Evolutionary conservation across 2,113 vertebrate genomes (phyloP).

Genomic region (Corvus hawaiiensis): DNA sequence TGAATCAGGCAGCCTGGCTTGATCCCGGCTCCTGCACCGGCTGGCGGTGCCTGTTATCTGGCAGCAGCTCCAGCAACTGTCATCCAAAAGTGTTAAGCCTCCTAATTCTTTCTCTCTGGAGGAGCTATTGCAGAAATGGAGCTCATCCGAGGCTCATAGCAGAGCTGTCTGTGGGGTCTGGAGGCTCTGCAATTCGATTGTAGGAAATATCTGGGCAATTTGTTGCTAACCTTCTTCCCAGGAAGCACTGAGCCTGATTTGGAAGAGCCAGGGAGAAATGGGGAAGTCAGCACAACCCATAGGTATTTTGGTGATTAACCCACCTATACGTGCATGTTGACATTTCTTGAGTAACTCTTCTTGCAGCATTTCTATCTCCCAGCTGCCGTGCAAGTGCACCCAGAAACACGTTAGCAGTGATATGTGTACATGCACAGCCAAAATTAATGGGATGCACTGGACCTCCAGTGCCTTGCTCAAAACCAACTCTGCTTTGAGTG

Average conservation of each 20-base stretch:
- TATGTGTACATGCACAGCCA: rapidly evolving
- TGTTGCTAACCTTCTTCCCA: neutral
- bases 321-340: neutral
- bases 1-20: neutral
- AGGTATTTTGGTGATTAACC: neutral
- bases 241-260: neutral
- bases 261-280: neutral
- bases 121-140: neutral
- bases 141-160: neutral
- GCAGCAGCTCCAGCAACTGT: neutral
- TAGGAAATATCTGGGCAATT: neutral
- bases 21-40: neutral
- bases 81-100: neutral
- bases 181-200: neutral
- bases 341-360: neutral
- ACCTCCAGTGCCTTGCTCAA: neutral
- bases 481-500: rapidly evolving
- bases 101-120: conserved; percentile 42
- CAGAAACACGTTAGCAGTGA: rapidly evolving
- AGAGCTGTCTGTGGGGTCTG: neutral
- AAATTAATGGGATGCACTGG: neutral
- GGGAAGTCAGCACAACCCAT: neutral
- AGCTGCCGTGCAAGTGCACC: neutral
- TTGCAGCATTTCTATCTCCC: neutral
- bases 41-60: conserved; percentile 4